Evolutionary conservation across 2,888 invertebrate species (phyloP), one percentile per base, ranked within the genome.

Genomic region (Helobdella robusta): DNA sequence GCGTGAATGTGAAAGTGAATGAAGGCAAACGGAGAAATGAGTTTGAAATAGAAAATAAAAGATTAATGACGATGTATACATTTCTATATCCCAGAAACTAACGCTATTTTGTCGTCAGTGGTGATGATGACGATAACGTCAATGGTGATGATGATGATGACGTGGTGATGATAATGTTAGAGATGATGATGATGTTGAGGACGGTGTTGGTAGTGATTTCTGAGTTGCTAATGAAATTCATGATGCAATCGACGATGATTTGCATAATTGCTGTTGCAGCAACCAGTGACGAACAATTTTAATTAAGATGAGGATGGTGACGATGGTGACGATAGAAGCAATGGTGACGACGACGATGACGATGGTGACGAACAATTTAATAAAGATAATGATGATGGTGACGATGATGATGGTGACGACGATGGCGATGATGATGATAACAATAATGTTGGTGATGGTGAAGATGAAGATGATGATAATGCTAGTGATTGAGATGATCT

Each of bases 401-500:
- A 54, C 8, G 40, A 36, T 40, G 5, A 46, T 48, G 15, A 40
- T 23, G 60, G 36, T 44, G 46, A 40, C 28, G 62, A 62, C 30
- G 62, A 62, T 32, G 52, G 20, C 30, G 50, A 62, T 40, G 52
- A 52, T 52, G 52, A 48, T 44, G 62, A 62, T 50, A 50, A 62
- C 30, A 50, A 50, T 11, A 50, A 48, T 50, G 48, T n/a, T 50
- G 62, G 59, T 60, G 56, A 34, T 60, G 64, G 59, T 60, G 64
- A 59, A 28, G 56, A 63, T 60, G 64, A 59, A 28, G 64, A 63
- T 63, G 64, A 59, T 63, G 56, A 63, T 59, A 56, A 59, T 63
- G 64, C 59, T 63, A 56, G 30, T 63, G 64, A 63, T 59, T 52
- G 30, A 59, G 64, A 63, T 63, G 64, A 59, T 63, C 34, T 59